Evolutionary conservation across 2,888 invertebrate species (phyloP).

Genomic region (Coenonympha arcania): DNA sequence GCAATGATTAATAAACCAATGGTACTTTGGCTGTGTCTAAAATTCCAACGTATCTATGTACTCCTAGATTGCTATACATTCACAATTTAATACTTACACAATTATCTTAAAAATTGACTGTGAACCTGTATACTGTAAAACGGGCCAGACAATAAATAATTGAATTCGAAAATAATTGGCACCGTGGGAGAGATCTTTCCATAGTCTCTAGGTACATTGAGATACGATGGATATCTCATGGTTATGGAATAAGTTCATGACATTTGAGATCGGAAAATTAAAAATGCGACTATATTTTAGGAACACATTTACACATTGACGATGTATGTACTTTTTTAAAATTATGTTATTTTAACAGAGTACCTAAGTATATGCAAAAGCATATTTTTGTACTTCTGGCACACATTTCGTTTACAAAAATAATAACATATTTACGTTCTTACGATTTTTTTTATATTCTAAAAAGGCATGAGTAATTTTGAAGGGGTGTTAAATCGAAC

Average conservation of each 20-base stretch:
- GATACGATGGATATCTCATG: too few relatives aligned
- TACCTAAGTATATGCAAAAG: background rate
- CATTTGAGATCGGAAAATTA: conserved; percentile 1
- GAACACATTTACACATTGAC: conserved; percentile 6
- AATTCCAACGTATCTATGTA: too few relatives aligned
- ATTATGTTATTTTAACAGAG: background rate
- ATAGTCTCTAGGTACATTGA: background rate
- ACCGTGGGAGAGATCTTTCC: conserved; percentile 29
- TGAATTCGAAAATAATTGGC: conserved; percentile 29
- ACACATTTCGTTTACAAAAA: too few relatives aligned
- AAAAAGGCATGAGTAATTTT: too few relatives aligned
- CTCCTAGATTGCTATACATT: too few relatives aligned
- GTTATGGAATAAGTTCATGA: too few relatives aligned
- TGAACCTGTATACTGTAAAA: conserved; percentile 4
- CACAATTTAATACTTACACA: background rate
- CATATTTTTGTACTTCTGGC: background rate
- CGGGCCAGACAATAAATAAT: conserved; percentile 4
- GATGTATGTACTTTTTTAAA: background rate
- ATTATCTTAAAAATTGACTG: conserved; percentile 20
- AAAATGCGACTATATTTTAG: conserved; percentile 5
- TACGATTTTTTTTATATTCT: too few relatives aligned
- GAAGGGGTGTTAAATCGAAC: too few relatives aligned
- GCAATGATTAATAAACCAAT: too few relatives aligned
- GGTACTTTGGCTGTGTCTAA: too few relatives aligned
- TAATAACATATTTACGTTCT: too few relatives aligned